Percentiles rank a stretch among this genome's conserved stretches.
Conservation (phyloP, 2,888 invertebrate genomes). For the Melitaea athalia region DNA sequence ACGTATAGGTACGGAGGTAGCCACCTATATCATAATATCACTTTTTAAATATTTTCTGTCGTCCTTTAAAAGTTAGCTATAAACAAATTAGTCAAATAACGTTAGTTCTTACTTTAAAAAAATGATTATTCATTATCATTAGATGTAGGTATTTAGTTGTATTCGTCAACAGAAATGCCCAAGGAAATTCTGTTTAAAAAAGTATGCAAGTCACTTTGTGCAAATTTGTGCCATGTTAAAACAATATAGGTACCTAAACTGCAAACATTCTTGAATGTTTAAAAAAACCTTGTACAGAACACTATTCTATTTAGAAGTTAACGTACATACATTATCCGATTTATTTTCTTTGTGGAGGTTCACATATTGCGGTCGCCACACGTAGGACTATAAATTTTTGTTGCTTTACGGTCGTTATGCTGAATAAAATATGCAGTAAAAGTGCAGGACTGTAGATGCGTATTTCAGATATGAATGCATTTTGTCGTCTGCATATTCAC, state of each 20-base stretch:
- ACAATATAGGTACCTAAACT: background rate
- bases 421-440: conserved; percentile 38
- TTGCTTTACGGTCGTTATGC: conserved; percentile 36
- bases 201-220: too few species aligned
- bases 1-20: too few species aligned
- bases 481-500: conserved; percentile 19
- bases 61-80: too few species aligned
- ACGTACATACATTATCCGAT: conserved; percentile 22
- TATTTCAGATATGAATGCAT: conserved; percentile 17
- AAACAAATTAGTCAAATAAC: too few species aligned
- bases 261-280: background rate
- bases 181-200: too few species aligned
- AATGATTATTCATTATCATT: too few species aligned
- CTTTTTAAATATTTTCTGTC: too few species aligned
- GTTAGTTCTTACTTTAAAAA: too few species aligned
- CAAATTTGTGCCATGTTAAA: too few species aligned
- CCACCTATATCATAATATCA: too few species aligned
- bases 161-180: too few species aligned
- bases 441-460: conserved; percentile 30
- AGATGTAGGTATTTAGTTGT: too few species aligned
- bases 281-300: conserved; percentile 16
- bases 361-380: conserved; percentile 35
- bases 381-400: conserved; percentile 39
- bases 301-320: conserved; percentile 7
- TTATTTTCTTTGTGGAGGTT: conserved; percentile 32